phyloP scores from a whole-genome alignment of 2,113 vertebrate species.

The Hippocampus barbouri region DNA sequence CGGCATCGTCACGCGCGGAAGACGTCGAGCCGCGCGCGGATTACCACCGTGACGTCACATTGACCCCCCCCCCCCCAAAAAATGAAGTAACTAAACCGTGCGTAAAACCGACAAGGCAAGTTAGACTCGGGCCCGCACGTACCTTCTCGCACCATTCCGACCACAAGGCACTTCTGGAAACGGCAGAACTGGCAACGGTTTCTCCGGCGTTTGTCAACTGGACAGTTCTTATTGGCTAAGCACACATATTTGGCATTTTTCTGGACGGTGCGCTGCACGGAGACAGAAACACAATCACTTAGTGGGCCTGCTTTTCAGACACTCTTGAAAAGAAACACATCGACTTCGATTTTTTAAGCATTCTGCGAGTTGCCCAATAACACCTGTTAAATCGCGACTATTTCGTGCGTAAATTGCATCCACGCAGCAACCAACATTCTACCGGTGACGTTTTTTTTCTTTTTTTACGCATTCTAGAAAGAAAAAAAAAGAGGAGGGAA shows the following conservation, averaged over 20 bases:
- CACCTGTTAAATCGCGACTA: too few species aligned
- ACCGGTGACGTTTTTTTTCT: background rate
- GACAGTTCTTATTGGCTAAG: constrained; percentile 98
- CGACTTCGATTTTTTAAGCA: too few species aligned
- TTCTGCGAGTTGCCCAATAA: too few species aligned
- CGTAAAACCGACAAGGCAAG: background rate
- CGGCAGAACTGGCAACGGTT: constrained; percentile 95
- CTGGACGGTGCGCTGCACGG: constrained; percentile 90
- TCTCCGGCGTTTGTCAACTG: constrained; percentile 92
- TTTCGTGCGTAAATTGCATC: too few species aligned
- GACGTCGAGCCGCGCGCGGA: background rate
- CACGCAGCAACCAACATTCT: too few species aligned
- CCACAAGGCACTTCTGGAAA: constrained; percentile 95
- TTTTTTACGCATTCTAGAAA: background rate
- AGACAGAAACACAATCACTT: constrained; percentile 15
- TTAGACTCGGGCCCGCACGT: constrained; percentile 36
- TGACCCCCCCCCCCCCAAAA: too few species aligned
- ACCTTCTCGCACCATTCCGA: constrained; percentile 99
- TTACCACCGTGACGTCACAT: background rate
- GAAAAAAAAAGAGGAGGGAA: background rate
- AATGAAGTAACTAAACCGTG: too few species aligned
- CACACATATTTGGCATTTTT: constrained; percentile 99
- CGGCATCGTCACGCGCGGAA: constrained; percentile 15
- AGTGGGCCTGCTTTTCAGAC: too few species aligned
- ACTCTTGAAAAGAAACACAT: too few species aligned